Evolutionary conservation across 2,888 invertebrate genomes (phyloP), one percentile per base, ranked within the genome.

Genomic region (Tanypteryx hageni): DNA sequence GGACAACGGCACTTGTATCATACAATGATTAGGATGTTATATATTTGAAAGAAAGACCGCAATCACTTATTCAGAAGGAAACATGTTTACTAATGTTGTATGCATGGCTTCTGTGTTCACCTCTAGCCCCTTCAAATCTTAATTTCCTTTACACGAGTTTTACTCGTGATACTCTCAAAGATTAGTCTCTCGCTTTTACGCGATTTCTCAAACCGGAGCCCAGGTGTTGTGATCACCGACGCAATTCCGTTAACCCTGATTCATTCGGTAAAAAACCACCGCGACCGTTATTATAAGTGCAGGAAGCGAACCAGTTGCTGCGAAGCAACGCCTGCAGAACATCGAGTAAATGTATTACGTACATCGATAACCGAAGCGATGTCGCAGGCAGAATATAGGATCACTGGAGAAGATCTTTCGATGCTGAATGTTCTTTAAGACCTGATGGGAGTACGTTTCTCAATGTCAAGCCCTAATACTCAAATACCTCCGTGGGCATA

Each of bases 231-330:
- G n/a, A 68, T 14, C n/a, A 14, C 16, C 44, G 14, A 22, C 68
- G 27, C 3, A 13, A 27, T 27, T 76, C 76, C 76, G 76, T 76
- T 76, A 76, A 27, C 76, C 18, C 11, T 13, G 76, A 76, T 27
- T 16, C 27, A 13, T 13, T 22, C 27, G 27, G 5, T 22, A 76
- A 76, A 76, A 76, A 76, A 27, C 13, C n/a, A 27, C 76, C 76
- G 76, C 13, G 27, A 27, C 76, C 76, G 76, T 76, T 76, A 76
- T 18, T 68, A n/a, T n/a, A 68, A 18, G 27, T 3, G 22, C 76
- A 76, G 76, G 76, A 76, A 76, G 76, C 27, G 27, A 76, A 76
- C 76, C 76, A 27, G 76, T 76, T 27, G 76, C 22, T 27, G 27
- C 76, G 27, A 76, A 76, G 68, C 22, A 76, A 76, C 27, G 76